Base-by-base conservation (phyloP, 2,113 vertebrate genomes). In the Laterallus jamaicensis region DNA sequence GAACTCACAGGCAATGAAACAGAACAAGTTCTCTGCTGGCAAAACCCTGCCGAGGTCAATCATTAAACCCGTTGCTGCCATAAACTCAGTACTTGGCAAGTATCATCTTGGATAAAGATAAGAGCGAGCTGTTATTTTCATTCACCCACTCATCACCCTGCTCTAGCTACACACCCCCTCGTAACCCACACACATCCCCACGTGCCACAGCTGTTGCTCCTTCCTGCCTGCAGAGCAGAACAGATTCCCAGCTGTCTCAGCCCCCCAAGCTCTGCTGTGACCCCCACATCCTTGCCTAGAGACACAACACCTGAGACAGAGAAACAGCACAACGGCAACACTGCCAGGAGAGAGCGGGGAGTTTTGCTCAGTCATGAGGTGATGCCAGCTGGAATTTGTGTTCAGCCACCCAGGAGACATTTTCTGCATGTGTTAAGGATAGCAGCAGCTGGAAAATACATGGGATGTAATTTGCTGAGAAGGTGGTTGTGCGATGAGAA, bases 361-460 rank as follows among this genome's bases (percentile, higher is more conserved):
- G 64, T 16, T 71, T 39, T 64, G 32, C 40, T 80, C 63, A 39
- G 50, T 59, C 63, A 11, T 1, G 67, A 86, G 62, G 59, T 19
- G 50, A 77, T 85, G 93, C 82, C 92, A 93, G 90, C 89, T 88
- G 55, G 92, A 90, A 80, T 77, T 59, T 58, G 54, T 11, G 67
- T 52, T 90, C 81, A 62, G 78, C 11, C 91, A 76, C 66, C 54
- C 87, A 76, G 75, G 47, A 95, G 50, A 56, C 40, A 47, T 92
- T 77, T 94, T 59, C 63, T 90, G 88, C 59, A 29, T 25, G 68
- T 62, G 56, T 90, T 76, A 82, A 83, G 93, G 85, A 95, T 63
- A 82, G 92, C 71, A 92, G 79, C 94, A 95, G 94, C 93, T 96
- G 95, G 44, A 79, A 89, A 88, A 58, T 75, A 60, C 11, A 69